phyloP scores from a whole-genome alignment of 23 tunicate genomes.

The Halocynthia aurantium region DNA sequence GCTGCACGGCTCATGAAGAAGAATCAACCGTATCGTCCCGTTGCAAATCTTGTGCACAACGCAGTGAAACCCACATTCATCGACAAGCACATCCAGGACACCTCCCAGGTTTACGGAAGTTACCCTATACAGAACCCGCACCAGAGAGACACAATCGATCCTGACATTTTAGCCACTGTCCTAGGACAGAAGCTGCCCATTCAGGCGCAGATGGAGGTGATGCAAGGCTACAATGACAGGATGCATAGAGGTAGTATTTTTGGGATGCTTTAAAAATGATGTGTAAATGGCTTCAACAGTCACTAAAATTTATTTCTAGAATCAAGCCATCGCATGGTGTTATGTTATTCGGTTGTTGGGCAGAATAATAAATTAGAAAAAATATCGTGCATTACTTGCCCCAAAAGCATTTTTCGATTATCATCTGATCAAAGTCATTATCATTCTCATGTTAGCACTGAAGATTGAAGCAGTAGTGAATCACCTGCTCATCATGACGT shows the following conservation, averaged over 20 bases:
- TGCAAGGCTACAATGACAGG: constrained; percentile 13
- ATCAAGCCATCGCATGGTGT: no score
- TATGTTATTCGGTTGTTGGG: no score
- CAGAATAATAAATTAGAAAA: no score
- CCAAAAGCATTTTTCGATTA: no score
- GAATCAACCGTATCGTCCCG: constrained; percentile 15
- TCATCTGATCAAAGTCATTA: no score
- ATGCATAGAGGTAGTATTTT: not conserved
- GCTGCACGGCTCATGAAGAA: constrained; percentile 11
- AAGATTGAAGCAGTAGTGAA: no score
- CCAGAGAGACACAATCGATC: constrained; percentile 20
- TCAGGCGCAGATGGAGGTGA: constrained; percentile 12
- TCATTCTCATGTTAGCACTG: no score
- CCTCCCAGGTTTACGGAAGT: constrained; percentile 1
- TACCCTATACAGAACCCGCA: constrained; percentile 8
- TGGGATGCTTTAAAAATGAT: no score
- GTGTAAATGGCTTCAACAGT: no score
- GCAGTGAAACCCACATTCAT: not conserved
- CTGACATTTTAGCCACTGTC: constrained; percentile 23
- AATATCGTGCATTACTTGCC: no score
- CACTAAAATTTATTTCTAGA: no score
- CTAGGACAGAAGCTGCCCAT: constrained; percentile 16
- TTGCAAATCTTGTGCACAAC: constrained; percentile 5
- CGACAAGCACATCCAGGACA: constrained; percentile 24
- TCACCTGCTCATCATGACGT: no score